These are phyloP conservation scores for Alosa sapidissima DNA, from an alignment of 2,797 vertebrate species.

Conservation along the genomic window DNA sequence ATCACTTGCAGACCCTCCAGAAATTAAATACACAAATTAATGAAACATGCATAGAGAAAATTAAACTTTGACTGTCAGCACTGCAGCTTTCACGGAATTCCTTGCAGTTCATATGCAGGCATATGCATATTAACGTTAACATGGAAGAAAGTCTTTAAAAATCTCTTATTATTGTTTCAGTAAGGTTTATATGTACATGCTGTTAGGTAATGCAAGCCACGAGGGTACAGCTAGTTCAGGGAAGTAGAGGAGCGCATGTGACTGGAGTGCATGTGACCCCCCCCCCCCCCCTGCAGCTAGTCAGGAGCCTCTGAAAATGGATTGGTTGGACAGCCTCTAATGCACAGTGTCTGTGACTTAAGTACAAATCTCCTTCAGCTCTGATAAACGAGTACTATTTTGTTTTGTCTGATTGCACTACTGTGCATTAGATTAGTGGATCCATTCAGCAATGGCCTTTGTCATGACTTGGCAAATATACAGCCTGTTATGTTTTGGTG, in stretches of 20 bases:
- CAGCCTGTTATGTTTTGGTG: neutral
- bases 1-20: too few species aligned
- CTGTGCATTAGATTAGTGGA: neutral
- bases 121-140: too few species aligned
- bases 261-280: conserved; percentile 25
- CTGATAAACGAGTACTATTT: neutral
- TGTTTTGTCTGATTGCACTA: neutral
- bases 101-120: too few species aligned
- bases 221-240: conserved; percentile 25
- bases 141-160: neutral
- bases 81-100: too few species aligned
- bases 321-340: neutral
- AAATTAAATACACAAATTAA: too few species aligned
- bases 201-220: conserved; percentile 23
- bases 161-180: conserved; percentile 31
- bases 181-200: conserved; percentile 18
- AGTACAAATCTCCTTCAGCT: neutral
- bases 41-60: too few species aligned
- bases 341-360: neutral
- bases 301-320: neutral
- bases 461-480: neutral
- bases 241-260: conserved; percentile 21
- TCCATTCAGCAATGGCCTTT: neutral
- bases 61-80: too few species aligned
- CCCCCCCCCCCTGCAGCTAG: too few species aligned